These are phyloP conservation scores for Drosophila stalkeri DNA, from an alignment of 2,888 invertebrate species.

Conservation along the genomic window DNA sequence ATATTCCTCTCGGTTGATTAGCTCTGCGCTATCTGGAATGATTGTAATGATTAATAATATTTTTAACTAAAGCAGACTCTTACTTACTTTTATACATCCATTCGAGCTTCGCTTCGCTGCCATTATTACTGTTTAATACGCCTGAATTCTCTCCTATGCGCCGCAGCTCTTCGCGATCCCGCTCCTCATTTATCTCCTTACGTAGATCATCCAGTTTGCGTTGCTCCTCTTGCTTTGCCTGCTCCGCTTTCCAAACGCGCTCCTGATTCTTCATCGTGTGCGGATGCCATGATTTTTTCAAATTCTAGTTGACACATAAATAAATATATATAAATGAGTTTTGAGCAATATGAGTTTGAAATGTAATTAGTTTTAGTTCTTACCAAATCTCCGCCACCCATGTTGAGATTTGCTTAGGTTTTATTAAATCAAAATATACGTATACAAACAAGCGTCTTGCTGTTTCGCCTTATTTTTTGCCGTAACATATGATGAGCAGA, in stretches of 20 bases:
- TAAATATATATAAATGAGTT: neutral
- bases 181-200: conserved; percentile 89
- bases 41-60: neutral
- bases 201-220: conserved; percentile 89
- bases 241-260: conserved; percentile 92
- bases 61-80: neutral
- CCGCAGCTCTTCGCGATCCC: conserved; percentile 88
- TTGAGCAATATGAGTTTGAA: no score
- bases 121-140: conserved; percentile 85
- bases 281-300: conserved; percentile 93
- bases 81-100: conserved; percentile 93
- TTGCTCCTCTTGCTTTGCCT: conserved; percentile 89
- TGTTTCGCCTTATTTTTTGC: conserved; percentile 28
- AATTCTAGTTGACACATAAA: conserved; percentile 86
- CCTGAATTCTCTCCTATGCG: conserved; percentile 87
- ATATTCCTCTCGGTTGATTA: conserved; percentile 93
- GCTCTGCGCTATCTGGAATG: conserved; percentile 74
- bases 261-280: conserved; percentile 92
- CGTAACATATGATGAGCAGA: conserved; percentile 5
- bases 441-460: conserved; percentile 20
- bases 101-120: conserved; percentile 88
- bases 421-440: neutral
- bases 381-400: conserved; percentile 84
- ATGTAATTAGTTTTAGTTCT: conserved; percentile 12
- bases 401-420: conserved; percentile 31